phyloP scores from a whole-genome alignment of 2,888 invertebrate species.

The Linhomoeus sp. region DNA sequence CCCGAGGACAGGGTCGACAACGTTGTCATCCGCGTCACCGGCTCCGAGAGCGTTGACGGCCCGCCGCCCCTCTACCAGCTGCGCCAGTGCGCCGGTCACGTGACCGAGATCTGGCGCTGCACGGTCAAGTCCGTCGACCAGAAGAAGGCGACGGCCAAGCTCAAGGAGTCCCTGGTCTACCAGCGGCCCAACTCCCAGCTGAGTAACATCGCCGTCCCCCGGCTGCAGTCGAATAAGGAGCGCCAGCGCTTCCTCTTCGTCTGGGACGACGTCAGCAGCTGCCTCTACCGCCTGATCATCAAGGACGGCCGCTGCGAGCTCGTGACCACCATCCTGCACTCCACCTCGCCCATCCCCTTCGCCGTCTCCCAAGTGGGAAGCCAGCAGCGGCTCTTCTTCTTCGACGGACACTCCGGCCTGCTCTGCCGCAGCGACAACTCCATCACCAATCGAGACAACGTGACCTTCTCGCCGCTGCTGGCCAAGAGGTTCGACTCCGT shows the following conservation, averaged over 20 bases:
- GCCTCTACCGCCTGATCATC: slow-evolving; percentile 1
- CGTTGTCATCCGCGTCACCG: background rate
- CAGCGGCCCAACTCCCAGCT: background rate
- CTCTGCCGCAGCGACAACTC: background rate
- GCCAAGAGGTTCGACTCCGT: too few relatives aligned
- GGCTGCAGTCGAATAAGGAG: too few relatives aligned
- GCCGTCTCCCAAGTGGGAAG: background rate
- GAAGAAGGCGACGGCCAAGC: slow-evolving; percentile 3
- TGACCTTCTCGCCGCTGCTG: too few relatives aligned
- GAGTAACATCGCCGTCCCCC: too few relatives aligned
- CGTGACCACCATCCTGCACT: background rate
- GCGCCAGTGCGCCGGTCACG: slow-evolving; percentile 2
- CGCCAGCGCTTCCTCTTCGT: background rate
- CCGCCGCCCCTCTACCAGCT: slow-evolving; percentile 1
- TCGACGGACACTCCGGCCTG: background rate
- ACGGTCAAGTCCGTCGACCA: background rate
- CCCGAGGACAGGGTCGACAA: slow-evolving; percentile 5
- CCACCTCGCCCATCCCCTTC: slow-evolving; percentile 1
- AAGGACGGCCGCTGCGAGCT: slow-evolving; percentile 2
- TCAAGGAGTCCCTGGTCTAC: slow-evolving; percentile 5
- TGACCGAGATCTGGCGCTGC: slow-evolving; percentile 5
- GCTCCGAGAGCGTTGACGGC: background rate
- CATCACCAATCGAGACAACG: background rate
- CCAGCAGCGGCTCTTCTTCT: slow-evolving; percentile 1
- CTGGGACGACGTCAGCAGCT: slow-evolving; percentile 3